Evolutionary conservation across 2,797 vertebrate genomes (phyloP).

Genomic region (Spea hammondii): DNA sequence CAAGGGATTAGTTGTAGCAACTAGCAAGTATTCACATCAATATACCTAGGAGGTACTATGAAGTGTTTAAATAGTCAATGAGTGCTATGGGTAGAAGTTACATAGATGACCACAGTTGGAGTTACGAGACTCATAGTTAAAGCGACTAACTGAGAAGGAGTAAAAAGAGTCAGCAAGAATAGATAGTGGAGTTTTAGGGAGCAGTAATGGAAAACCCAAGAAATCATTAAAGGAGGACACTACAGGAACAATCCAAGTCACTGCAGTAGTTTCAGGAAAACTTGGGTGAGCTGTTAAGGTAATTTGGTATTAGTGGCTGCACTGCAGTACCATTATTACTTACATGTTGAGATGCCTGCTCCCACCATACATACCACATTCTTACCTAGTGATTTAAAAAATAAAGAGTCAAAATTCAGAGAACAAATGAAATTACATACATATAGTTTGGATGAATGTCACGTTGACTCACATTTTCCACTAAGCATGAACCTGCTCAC

Average conservation of each 20-base stretch:
- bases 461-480: constrained; percentile 76
- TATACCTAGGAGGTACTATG: too few species aligned
- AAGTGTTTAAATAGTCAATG: too few species aligned
- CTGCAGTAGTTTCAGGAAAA: too few species aligned
- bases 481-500: constrained; percentile 81
- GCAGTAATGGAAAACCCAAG: too few species aligned
- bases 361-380: constrained; percentile 88
- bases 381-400: constrained; percentile 69
- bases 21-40: too few species aligned
- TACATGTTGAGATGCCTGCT: constrained; percentile 91
- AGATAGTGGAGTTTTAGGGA: too few species aligned
- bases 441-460: background rate
- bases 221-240: too few species aligned
- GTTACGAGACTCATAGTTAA: too few species aligned
- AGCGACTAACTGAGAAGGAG: too few species aligned
- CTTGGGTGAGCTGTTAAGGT: too few species aligned
- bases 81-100: background rate
- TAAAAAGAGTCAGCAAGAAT: too few species aligned
- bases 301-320: background rate
- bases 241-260: too few species aligned
- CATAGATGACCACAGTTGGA: background rate
- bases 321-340: constrained; percentile 58
- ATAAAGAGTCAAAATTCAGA: background rate
- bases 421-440: background rate
- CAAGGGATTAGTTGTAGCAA: background rate